phyloP scores from a whole-genome alignment of 2,888 invertebrate genomes.

The Drosophila kanekoi region DNA sequence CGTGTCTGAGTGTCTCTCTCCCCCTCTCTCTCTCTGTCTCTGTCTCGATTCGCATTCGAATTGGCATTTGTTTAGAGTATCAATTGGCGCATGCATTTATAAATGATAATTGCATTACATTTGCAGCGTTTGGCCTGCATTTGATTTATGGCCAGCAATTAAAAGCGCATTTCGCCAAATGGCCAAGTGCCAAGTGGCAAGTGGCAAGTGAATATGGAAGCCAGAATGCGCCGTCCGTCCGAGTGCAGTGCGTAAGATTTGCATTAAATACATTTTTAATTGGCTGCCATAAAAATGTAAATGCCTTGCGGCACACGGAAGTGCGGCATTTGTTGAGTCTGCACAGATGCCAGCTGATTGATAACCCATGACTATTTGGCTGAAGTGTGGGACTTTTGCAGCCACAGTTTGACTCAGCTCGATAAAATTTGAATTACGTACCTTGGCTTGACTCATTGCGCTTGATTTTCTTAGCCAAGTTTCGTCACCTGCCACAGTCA shows the following conservation, averaged over 20 bases:
- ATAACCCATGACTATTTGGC: constrained; percentile 7
- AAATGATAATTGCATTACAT: constrained; percentile 58
- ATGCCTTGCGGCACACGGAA: constrained; percentile 19
- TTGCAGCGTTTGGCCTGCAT: constrained; percentile 24
- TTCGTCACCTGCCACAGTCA: constrained; percentile 14
- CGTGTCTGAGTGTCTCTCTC: neutral
- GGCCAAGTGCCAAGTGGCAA: constrained; percentile 39
- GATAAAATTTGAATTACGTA: neutral
- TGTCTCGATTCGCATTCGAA: constrained; percentile 33
- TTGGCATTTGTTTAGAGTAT: constrained; percentile 43
- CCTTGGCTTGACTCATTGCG: constrained; percentile 33
- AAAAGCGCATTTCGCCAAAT: constrained; percentile 71
- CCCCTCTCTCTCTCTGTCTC: neutral
- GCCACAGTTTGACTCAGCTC: constrained; percentile 32
- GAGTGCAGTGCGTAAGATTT: constrained; percentile 30
- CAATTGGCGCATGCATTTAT: constrained; percentile 53
- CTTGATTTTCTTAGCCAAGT: constrained; percentile 1
- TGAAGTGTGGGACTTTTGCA: neutral
- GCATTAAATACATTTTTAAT: constrained; percentile 75
- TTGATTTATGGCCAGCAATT: constrained; percentile 82
- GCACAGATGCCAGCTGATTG: neutral
- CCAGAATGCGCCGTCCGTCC: constrained; percentile 3
- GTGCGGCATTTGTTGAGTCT: neutral
- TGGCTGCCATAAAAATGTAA: constrained; percentile 62
- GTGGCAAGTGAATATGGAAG: constrained; percentile 32